Conservation (phyloP, 2,113 vertebrate species). For the Syrmaticus mikado region DNA sequence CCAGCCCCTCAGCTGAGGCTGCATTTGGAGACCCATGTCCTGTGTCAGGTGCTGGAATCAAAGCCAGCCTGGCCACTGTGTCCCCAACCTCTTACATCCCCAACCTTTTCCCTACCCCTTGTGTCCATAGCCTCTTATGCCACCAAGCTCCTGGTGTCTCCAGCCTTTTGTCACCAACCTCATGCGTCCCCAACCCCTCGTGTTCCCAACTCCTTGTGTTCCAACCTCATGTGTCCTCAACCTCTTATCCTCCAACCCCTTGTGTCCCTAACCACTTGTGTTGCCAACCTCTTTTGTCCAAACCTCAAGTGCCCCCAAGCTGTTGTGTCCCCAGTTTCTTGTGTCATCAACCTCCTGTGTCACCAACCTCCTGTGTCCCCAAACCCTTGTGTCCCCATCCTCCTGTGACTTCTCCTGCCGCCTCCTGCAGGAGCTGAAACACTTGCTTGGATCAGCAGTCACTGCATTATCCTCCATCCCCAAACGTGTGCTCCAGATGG, state of each 20-base stretch:
- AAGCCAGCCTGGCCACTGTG: not conserved
- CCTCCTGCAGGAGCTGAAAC: accelerated
- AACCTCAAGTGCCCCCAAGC: not conserved
- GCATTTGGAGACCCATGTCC: not conserved
- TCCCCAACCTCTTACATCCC: not conserved
- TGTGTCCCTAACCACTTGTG: too few species aligned
- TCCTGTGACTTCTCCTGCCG: not conserved
- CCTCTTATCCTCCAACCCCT: too few species aligned
- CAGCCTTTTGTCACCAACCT: too few species aligned
- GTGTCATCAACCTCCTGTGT: not conserved
- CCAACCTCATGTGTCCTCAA: too few species aligned
- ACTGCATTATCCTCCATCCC: accelerated
- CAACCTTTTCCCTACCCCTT: too few species aligned
- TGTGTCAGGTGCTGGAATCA: accelerated
- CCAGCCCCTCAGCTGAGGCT: not conserved
- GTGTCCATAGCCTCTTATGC: too few species aligned
- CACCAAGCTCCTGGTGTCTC: too few species aligned
- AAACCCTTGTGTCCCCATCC: not conserved
- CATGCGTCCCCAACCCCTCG: too few species aligned
- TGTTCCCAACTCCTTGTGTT: not conserved
- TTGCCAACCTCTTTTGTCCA: too few species aligned
- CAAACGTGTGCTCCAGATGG: not conserved
- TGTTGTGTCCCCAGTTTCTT: too few species aligned
- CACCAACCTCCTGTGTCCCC: not conserved
- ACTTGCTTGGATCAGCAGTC: not conserved